Base-by-base conservation (phyloP, 1,140 invertebrate genomes). In the Yoshiicerus persimilis region DNA sequence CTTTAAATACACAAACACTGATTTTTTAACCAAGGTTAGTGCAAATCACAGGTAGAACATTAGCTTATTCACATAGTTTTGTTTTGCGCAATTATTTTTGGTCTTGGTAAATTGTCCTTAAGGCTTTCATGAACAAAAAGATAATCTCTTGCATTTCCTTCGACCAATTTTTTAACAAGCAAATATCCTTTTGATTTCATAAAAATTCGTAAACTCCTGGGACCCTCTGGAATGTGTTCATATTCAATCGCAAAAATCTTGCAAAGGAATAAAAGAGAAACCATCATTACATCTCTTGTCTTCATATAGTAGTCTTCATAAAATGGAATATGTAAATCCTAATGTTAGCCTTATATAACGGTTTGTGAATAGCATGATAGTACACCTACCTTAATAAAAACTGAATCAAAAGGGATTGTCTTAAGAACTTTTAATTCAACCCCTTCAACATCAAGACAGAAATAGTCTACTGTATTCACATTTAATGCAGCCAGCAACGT, bases 381-480 rank as follows among this genome's bases (percentile, higher is more conserved):
- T 23, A 39, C 25, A 25, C 8, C 13, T 85, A 86, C 85, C n/a
- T 86, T 87, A 20, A 87, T 77, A 25, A 47, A 41, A 20, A 80
- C 25, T 13, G 27, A 47, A 10, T 94, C 91, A 89, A 93, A 94
- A 25, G 94, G 94, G 86, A 94, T 93, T 0, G 93, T 94, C 90
- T 93, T 92, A 9, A 94, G 89, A 11, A 94, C 93, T 87, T 94
- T 92, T 16, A 94, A 90, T 88, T 94, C 94, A 64, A 92, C 92
- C 36, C 94, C 94, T 91, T 94, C 94, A 5, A 94, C 91, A 88
- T 93, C 93, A 11, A 93, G 91, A 90, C 93, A 93, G n/a, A 93
- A 93, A 89, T 93, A 93, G 91, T 93, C 92, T 8, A 93, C 89
- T 1, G 91, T 91, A 23, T 30, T 11, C 2, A 86, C 66, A 32